Base-by-base conservation (phyloP, 2,888 invertebrate genomes). In the Morpho achilles region DNA sequence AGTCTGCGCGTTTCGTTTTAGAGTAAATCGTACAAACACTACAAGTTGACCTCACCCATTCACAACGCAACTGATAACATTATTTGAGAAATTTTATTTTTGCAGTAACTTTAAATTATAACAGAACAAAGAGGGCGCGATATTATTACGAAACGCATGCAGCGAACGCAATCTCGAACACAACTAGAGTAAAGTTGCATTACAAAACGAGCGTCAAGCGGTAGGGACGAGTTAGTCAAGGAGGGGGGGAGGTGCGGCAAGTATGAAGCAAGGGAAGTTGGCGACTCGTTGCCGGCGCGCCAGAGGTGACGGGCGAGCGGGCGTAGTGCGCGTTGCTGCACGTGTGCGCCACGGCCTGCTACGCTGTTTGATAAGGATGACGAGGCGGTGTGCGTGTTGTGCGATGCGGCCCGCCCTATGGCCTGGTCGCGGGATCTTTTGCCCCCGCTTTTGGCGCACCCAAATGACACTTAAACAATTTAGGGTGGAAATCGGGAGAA, bases 21-120 rank as follows among this genome's bases (percentile, higher is more conserved):
- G 67, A 66, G 63, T 67, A 51, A 52, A 66, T 62, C 58, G 65
- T 63, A 67, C 51, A 58, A 62, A 64, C 60, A 63, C 55, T 58
- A 66, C 59, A 64, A 65, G 63, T 72, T 61, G 81, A 80, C 83
- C 83, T 85, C 82, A 80, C 73, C 75, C 82, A 71, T 77, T 85
- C 79, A 80, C 79, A 77, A 61, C 56, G 3, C 16, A 57, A 56
- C 51, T 62, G 59, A 58, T 61, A 54, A 64, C 58, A 62, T 60
- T 67, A 67, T 58, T 67, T 63, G 45, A 59, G 64, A 69, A 67
- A 67, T 68, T 70, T 67, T 69, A 61, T 69, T 73, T 68, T 68
- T 72, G 72, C 59, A 73, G 69, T 72, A 65, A 69, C 67, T 70
- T 70, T 49, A 68, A 76, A 71, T 71, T 67, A 64, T 70, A 71